Evolutionary conservation across 2,113 vertebrate genomes (phyloP).

Genomic region (Manacus vitellinus): DNA sequence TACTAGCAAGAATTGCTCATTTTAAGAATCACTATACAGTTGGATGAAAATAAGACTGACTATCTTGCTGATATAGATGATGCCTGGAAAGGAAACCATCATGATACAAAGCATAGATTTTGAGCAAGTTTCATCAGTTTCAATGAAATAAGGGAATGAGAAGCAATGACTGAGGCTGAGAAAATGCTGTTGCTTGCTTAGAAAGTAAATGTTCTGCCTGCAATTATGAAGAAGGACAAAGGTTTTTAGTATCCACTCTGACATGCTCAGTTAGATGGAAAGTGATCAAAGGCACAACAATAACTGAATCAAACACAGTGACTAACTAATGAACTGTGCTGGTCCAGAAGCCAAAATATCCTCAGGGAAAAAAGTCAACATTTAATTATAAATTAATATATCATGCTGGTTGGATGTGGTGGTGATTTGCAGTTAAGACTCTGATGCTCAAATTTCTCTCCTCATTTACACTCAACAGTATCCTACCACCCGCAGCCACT

Average conservation of each 20-base stretch:
- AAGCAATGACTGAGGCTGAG: neutral
- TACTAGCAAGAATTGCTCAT: neutral
- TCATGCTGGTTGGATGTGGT: neutral
- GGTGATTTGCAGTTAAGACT: neutral
- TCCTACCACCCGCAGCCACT: neutral
- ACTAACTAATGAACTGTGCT: slow-evolving; percentile 24
- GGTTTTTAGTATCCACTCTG: neutral
- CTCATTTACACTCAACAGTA: neutral
- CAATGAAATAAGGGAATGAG: neutral
- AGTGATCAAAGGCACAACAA: slow-evolving; percentile 23
- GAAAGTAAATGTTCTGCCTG: neutral
- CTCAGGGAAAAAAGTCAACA: neutral
- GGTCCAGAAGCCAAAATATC: neutral
- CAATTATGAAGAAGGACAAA: neutral
- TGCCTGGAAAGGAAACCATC: neutral
- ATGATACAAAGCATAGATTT: neutral
- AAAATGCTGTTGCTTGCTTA: neutral
- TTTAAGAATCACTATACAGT: neutral
- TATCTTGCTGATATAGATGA: neutral
- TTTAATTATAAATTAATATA: slow-evolving; percentile 43
- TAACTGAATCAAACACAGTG: neutral
- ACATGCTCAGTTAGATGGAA: neutral
- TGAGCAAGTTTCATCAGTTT: neutral
- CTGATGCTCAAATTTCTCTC: neutral
- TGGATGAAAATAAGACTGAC: neutral